Evolutionary conservation across 2,888 invertebrate species (phyloP), one percentile per base, ranked within the genome.

Genomic region (Heliconius ismenius): DNA sequence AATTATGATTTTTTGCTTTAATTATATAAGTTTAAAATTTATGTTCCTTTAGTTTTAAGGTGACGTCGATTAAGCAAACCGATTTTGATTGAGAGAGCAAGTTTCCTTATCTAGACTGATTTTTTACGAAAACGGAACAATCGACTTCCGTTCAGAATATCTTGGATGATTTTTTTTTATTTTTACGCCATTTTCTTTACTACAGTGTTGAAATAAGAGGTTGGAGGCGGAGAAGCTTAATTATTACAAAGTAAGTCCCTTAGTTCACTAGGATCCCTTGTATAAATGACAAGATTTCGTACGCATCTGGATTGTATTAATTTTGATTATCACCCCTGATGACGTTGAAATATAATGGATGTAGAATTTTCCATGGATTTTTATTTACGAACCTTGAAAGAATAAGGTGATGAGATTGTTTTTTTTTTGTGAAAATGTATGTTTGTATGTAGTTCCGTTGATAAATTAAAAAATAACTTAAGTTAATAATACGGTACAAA

Each of bases 331-430:
- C 91, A 88, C 85, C 86, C 89, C 87, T 92, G 88, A 91, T 89
- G 91, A 90, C 88, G 86, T 90, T 92, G 87, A 92, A 93, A 92
- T 93, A 93, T 93, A 93, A 91, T 92, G 92, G 92, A 93, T 90
- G 93, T 93, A 93, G 93, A 92, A 91, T 92, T 91, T 88, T 86
- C 70, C 83, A 82, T 86, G 81, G 84, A 84, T 82, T 93, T 92
- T 92, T 85, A 90, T 91, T 91, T 87, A 43, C 28, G n/a, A 26
- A 18, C 73, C 72, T 43, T 65, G 24, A 28, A 32, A 26, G 0
- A 4, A 32, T 32, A 32, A 21, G 18, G 15, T 63, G 21, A 54
- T 54, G 10, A 49, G 49, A 49, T 43, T 21, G 21, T 54, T n/a
- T 54, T 21, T 54, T 54, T n/a, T 13, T 54, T 54, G 21, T n/a